phyloP scores from a whole-genome alignment of 2,113 vertebrate species.

The Phasianus colchicus region DNA sequence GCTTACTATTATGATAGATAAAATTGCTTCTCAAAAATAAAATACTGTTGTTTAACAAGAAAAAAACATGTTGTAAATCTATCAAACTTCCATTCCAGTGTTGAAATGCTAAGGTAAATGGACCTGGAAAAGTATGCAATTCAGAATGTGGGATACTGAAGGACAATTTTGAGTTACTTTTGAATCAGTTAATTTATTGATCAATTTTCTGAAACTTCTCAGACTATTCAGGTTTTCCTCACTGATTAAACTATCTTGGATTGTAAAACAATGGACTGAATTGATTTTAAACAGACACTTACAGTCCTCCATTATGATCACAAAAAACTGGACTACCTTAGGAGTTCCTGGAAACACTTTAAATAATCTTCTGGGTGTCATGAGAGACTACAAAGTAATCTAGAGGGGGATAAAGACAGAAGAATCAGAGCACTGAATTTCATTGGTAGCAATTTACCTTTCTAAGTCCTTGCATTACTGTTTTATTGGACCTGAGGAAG shows the following conservation, averaged over 20 bases:
- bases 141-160: neutral
- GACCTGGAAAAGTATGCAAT: neutral
- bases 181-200: neutral
- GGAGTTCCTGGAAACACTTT: neutral
- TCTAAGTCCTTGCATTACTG: neutral
- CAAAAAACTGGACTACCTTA: neutral
- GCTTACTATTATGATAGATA: neutral
- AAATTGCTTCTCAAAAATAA: neutral
- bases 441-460: neutral
- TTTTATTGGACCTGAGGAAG: neutral
- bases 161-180: neutral
- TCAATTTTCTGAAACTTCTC: neutral
- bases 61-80: neutral
- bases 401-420: neutral
- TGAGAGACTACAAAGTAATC: neutral
- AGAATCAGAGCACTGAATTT: neutral
- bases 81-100: neutral
- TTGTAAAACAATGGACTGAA: neutral
- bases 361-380: neutral
- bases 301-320: neutral
- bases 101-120: neutral
- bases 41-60: neutral
- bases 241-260: neutral
- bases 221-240: neutral
- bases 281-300: neutral